A percentile compares a stretch with the other conserved stretches of the same genome.
Evolutionary conservation across 2,797 vertebrate genomes (phyloP).

Genomic region (Coccyzus lansbergi): DNA sequence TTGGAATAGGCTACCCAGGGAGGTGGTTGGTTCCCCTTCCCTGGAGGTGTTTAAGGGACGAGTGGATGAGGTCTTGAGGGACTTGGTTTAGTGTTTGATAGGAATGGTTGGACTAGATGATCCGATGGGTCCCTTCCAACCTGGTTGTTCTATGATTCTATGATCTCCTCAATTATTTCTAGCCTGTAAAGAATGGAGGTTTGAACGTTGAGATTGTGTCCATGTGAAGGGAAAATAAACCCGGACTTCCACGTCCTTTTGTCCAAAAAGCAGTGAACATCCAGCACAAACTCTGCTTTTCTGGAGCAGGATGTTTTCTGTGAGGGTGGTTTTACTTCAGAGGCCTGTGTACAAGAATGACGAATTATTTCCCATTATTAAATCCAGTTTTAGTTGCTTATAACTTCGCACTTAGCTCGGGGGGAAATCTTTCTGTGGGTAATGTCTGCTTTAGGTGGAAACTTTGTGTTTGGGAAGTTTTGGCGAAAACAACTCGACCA

Average conservation of each 20-base stretch:
- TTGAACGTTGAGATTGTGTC: not conserved
- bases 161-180: not conserved
- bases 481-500: constrained; percentile 27
- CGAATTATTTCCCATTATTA: constrained; percentile 59
- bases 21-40: too few relatives aligned
- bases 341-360: not conserved
- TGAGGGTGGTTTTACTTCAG: constrained; percentile 49
- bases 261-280: not conserved
- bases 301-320: not conserved
- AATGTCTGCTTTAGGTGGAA: constrained; percentile 41
- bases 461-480: constrained; percentile 49
- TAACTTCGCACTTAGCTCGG: not conserved
- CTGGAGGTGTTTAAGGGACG: too few relatives aligned
- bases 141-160: too few relatives aligned
- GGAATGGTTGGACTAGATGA: too few relatives aligned
- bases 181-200: not conserved
- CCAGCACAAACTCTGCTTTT: not conserved
- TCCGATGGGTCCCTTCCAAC: too few relatives aligned
- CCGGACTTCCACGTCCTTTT: not conserved
- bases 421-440: constrained; percentile 28
- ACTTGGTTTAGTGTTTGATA: too few relatives aligned
- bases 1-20: too few relatives aligned
- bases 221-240: not conserved
- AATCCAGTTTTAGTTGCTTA: constrained; percentile 55
- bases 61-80: too few relatives aligned